A percentile compares a stretch with the other conserved stretches of the same genome.
Evolutionary conservation across 2,888 invertebrate genomes (phyloP).

Genomic region (Disparrhopalites patrizii): DNA sequence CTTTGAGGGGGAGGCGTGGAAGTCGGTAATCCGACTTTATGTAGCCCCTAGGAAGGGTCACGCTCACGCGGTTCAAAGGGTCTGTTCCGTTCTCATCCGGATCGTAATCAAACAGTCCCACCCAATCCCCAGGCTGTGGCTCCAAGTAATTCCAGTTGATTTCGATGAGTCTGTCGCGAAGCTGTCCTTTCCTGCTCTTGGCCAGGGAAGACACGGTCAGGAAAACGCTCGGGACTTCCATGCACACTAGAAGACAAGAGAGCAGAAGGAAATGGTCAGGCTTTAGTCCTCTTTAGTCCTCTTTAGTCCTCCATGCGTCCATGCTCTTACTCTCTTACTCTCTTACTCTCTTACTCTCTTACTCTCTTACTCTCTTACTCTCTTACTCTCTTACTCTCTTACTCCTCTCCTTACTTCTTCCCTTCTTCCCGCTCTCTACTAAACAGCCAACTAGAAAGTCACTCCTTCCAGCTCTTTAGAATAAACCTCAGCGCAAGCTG

Average conservation of each 20-base stretch:
- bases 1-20: constrained; percentile 38
- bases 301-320: too few relatives aligned
- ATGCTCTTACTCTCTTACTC: too few relatives aligned
- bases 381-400: too few relatives aligned
- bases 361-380: too few relatives aligned
- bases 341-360: too few relatives aligned
- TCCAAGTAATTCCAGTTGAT: constrained; percentile 45
- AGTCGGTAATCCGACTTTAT: constrained; percentile 49
- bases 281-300: too few relatives aligned
- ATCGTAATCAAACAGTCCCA: constrained; percentile 50
- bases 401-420: too few relatives aligned
- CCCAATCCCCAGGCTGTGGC: constrained; percentile 49
- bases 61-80: constrained; percentile 17
- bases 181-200: constrained; percentile 37
- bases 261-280: neutral
- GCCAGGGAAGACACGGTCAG: constrained; percentile 43
- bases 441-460: too few relatives aligned
- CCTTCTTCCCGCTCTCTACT: too few relatives aligned
- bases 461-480: too few relatives aligned
- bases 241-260: constrained; percentile 36
- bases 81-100: constrained; percentile 44
- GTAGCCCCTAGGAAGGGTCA: constrained; percentile 30
- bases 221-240: constrained; percentile 44
- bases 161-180: constrained; percentile 44
- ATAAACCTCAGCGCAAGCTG: too few relatives aligned